Evolutionary conservation across 2,113 vertebrate genomes (phyloP).

Genomic region (Paracanthobrama guichenoti): DNA sequence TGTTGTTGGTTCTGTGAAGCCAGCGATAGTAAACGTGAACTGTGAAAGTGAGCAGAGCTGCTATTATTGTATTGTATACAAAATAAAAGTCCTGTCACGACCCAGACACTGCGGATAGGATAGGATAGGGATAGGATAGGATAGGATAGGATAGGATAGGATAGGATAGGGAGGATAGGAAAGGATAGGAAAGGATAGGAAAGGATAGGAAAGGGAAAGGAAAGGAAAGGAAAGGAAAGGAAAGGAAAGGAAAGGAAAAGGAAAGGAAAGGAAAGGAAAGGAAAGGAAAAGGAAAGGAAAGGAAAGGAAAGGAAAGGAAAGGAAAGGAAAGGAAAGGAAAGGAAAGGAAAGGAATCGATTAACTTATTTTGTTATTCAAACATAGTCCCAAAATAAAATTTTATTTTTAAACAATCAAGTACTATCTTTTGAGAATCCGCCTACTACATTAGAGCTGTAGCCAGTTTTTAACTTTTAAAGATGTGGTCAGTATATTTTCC

Average conservation of each 20-base stretch:
- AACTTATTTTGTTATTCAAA: not conserved
- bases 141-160: too few species aligned
- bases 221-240: too few species aligned
- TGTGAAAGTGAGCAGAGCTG: not conserved
- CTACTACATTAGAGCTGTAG: not conserved
- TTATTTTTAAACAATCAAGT: not conserved
- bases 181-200: too few species aligned
- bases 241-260: too few species aligned
- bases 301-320: too few species aligned
- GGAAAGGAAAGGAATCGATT: too few species aligned
- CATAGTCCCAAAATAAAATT: not conserved
- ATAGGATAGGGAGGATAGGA: too few species aligned
- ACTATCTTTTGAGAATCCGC: not conserved
- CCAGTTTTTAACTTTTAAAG: not conserved
- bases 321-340: too few species aligned
- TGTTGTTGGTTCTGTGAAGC: slow-evolving; percentile 35
- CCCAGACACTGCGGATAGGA: not conserved
- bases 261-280: too few species aligned
- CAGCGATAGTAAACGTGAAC: not conserved
- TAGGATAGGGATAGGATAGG: too few species aligned
- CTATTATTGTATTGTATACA: not conserved
- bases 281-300: too few species aligned
- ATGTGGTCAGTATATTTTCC: not conserved
- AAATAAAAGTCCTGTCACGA: slow-evolving; percentile 40
- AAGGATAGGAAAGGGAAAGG: too few species aligned